These are phyloP conservation scores for Dryobates pubescens DNA, from an alignment of 2,797 vertebrate species.

Conservation along the genomic window DNA sequence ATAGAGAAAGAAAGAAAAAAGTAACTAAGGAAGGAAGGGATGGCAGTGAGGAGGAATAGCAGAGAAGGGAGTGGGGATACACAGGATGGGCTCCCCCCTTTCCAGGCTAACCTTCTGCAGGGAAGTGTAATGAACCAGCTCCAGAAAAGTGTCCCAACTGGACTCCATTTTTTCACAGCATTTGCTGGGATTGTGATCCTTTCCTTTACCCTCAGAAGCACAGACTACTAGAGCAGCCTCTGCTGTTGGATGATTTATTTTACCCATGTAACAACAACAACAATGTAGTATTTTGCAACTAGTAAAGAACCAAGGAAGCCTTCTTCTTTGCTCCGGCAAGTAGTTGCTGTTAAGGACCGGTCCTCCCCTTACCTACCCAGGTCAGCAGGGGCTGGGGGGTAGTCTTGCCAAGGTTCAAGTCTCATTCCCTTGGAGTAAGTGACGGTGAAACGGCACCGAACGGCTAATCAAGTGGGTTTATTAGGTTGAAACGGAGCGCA, in stretches of 20 bases:
- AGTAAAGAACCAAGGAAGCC: neutral
- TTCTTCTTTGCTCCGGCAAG: neutral
- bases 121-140: neutral
- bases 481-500: too few species aligned
- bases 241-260: constrained; percentile 27
- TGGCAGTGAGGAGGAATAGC: neutral
- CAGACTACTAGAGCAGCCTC: neutral
- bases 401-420: too few species aligned
- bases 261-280: neutral
- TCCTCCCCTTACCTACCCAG: too few species aligned
- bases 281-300: neutral
- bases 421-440: too few species aligned
- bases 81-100: neutral
- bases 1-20: constrained; percentile 9
- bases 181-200: constrained; percentile 19
- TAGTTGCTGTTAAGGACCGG: too few species aligned
- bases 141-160: neutral
- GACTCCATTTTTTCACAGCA: neutral
- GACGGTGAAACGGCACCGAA: too few species aligned
- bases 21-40: neutral
- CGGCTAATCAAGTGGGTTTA: too few species aligned
- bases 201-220: constrained; percentile 33
- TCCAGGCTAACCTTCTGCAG: neutral
- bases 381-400: too few species aligned
- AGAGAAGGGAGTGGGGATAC: neutral